Evolutionary conservation across 2,888 invertebrate genomes (phyloP), one percentile per base, ranked within the genome.

Genomic region (Cistogaster globosa): DNA sequence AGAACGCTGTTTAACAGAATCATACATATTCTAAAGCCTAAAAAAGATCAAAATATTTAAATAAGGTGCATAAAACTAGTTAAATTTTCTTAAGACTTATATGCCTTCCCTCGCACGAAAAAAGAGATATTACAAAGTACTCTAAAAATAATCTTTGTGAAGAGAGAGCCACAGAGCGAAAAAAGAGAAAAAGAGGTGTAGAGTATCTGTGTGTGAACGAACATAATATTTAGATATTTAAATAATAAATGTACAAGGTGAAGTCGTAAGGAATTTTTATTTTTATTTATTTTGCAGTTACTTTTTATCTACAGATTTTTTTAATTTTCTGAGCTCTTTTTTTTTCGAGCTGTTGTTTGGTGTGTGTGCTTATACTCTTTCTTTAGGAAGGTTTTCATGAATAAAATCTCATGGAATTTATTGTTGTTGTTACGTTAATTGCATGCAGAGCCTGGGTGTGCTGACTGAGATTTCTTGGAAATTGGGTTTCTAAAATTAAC

Each of bases 401-500:
- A 82, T 71, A 82, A 69, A 65, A 76, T 65, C 53, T 72, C 71
- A 45, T 18, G 58, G 58, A 57, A 53, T 76, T 58, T 76, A 62
- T 36, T 68, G 32, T 36, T 68, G 32, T 62, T 75, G 32, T 53
- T 69, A 26, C 14, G 51, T 51, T 62, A 62, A 78, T 36, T 57
- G 36, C 38, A 42, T 57, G 36, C 38, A 42, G 12, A 51, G 38
- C 3, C 8, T 62, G 38, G 71, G 26, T 36, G 26, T 62, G 26
- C 32, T 69, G 62, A 26, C 18, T 42, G 36, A 18, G 45, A 78
- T 76, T 83, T 83, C 76, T 71, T 51, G 62, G 82, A 82, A 82
- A 71, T 75, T 71, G 71, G 82, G 71, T 72, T 72, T 77, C 76
- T 69, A 68, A 78, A 82, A 60, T 75, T 67, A 42, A 72, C 74